Evolutionary conservation across 2,113 vertebrate species (phyloP), one percentile per base, ranked within the genome.

Genomic region (Varanus salvator): DNA sequence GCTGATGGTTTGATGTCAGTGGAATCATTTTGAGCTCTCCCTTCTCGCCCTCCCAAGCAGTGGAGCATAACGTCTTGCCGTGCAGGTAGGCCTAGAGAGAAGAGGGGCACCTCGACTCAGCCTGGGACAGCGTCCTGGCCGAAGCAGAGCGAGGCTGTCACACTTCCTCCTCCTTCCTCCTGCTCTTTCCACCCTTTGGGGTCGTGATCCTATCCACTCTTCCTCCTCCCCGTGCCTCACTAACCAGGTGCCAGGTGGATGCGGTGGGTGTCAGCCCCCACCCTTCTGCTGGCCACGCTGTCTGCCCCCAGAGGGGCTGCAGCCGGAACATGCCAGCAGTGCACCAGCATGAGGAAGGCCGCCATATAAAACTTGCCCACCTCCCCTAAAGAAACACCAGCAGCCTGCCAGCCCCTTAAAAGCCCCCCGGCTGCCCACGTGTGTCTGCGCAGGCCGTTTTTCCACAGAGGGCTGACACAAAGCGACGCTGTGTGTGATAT

Each of bases 121-220:
- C 6, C 29, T 4, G 23, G 74, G 7, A 15, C 14, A 27, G 21
- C n/a, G 14, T 86, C 27, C 34, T 12, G 15, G 54, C 38, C n/a
- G 12, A 27, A 76, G 5, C 71, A 1, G 38, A 44, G 38, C 38
- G 38, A 44, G 38, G 38, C 38, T 17, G 31, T 11, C 3, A 3
- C 15, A 19, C 6, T 6, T n/a, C 8, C 0, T 92, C 29, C 7
- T 48, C 19, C 0, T 0, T 5, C 25, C 69, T 3, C 25, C 52
- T 0, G 0, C 15, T 54, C 6, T 9, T 48, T 27, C 44, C 31
- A 38, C 25, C 57, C 50, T 15, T 17, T 8, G 4, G n/a, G 9
- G 8, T 23, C 44, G 31, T 5, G 4, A 17, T 23, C 17, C 69
- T 11, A 57, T 3, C 23, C 27, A 23, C 34, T 1, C 44, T 9